Conservation (phyloP, 2,888 invertebrate species). For the Drosophila gaucha region DNA sequence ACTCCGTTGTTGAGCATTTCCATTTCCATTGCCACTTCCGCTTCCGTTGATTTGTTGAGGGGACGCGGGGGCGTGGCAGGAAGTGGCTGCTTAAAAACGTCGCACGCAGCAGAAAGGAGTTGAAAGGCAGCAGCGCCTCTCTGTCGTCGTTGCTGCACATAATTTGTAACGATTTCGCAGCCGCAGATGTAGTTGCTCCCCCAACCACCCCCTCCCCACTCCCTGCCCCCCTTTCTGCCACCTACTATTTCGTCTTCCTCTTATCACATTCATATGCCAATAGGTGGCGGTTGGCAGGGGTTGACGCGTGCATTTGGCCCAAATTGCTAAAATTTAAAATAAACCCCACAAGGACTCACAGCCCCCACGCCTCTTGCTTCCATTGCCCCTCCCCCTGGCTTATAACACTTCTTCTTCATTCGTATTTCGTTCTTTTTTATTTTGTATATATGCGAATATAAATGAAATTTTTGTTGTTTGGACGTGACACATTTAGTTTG, state of each 20-base stretch:
- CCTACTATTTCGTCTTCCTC: neutral
- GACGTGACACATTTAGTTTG: conserved; percentile 80
- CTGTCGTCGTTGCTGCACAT: conserved; percentile 70
- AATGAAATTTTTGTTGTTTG: conserved; percentile 81
- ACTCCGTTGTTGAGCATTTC: conserved; percentile 71
- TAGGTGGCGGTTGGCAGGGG: conserved; percentile 24
- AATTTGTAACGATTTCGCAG: conserved; percentile 78
- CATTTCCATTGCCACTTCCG: conserved; percentile 79
- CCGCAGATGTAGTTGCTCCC: conserved; percentile 22
- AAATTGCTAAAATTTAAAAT: conserved; percentile 75
- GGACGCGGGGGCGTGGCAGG: conserved; percentile 57
- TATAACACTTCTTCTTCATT: conserved; percentile 42
- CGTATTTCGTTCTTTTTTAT: conserved; percentile 10
- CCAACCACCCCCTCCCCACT: neutral
- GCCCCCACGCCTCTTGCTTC: neutral
- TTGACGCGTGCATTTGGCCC: conserved; percentile 45
- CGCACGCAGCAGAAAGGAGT: conserved; percentile 62
- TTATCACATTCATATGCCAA: conserved; percentile 14
- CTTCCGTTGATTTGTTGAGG: conserved; percentile 78
- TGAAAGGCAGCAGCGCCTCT: conserved; percentile 40
- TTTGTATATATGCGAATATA: conserved; percentile 70
- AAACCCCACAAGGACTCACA: conserved; percentile 43
- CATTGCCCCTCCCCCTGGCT: conserved; percentile 27
- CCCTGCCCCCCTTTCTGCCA: neutral
- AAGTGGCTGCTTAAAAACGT: conserved; percentile 76